Base-by-base conservation (phyloP, 2,113 vertebrate species). In the Callipepla californica region DNA sequence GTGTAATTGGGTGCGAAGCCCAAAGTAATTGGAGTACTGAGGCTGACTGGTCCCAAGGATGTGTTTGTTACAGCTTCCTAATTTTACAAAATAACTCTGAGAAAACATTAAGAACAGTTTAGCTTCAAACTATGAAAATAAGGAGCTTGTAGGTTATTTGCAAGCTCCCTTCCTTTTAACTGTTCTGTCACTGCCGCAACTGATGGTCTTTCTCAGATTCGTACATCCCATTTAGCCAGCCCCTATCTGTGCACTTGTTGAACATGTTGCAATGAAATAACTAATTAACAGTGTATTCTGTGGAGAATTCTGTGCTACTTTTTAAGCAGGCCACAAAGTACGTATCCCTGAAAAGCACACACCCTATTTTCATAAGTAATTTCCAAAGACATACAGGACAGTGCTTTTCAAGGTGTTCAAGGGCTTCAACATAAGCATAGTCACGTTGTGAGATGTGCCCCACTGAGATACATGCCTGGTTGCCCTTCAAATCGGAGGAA, bases 281-380 rank as follows among this genome's bases (percentile, higher is more conserved):
- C 96, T 96, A 93, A 95, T 96, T 95, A 96, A 13, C 55, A 47
- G 17, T 42, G 11, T 91, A 89, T 91, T 94, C 94, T 57, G 15
- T 61, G 36, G 96, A 74, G 94, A 95, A 70, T 95, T 89, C 65
- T 83, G 93, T 92, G 89, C 93, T 81, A 95, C 67, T 94, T 96
- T 92, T 81, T 92, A 95, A 96, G 62, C 85, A 90, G 96, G 95
- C 42, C 93, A 73, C 59, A 72, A 53, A 45, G 92, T 88, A 81
- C 47, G 0, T 75, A 36, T 63, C 76, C 30, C 73, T 83, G 82
- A 88, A 83, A 67, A 94, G 76, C 22, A 68, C 66, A 28, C 57
- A 82, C 7, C 8, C 90, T 92, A 32, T 90, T 96, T 96, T 81
- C 12, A 2, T 61, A 70, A 50, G 32, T 61, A 42, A 53, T 68